phyloP scores from a whole-genome alignment of 1,140 invertebrate genomes.

The Copidosoma floridanum region DNA sequence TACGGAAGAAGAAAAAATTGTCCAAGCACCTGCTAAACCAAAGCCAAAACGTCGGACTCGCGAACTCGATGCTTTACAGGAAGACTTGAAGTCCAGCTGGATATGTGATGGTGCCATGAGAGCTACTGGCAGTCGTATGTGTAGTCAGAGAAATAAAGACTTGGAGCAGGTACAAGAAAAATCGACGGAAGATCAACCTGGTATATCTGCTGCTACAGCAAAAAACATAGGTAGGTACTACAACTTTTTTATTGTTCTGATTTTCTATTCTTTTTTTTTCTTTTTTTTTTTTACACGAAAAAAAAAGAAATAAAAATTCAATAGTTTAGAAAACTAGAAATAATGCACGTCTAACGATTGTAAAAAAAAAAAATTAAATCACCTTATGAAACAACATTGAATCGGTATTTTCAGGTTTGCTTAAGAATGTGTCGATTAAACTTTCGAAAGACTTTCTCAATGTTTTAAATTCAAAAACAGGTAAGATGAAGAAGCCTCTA shows the following conservation, averaged over 20 bases:
- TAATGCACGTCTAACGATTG: too few species aligned
- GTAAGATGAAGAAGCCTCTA: neutral
- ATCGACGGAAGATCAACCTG: constrained; percentile 4
- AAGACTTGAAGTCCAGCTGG: constrained; percentile 69
- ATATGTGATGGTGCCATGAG: constrained; percentile 62
- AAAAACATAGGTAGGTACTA: neutral
- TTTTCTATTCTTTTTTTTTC: neutral
- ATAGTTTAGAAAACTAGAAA: too few species aligned
- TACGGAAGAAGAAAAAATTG: constrained; percentile 30
- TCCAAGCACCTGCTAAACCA: constrained; percentile 40
- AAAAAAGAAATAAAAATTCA: too few species aligned
- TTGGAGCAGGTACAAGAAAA: neutral
- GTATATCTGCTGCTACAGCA: neutral
- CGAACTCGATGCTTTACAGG: constrained; percentile 61
- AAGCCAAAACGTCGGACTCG: constrained; percentile 8
- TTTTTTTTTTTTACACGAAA: too few species aligned
- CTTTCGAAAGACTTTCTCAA: neutral
- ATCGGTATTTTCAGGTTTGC: too few species aligned
- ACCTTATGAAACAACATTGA: too few species aligned
- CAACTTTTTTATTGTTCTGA: neutral
- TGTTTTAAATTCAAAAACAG: too few species aligned
- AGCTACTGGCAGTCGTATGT: constrained; percentile 52
- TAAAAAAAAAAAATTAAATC: too few species aligned
- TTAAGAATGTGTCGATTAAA: too few species aligned
- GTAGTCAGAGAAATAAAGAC: constrained; percentile 39